Percentiles rank a stretch among this genome's conserved stretches.
Conservation (phyloP, 2,113 vertebrate genomes). For the Stegastes partitus region DNA sequence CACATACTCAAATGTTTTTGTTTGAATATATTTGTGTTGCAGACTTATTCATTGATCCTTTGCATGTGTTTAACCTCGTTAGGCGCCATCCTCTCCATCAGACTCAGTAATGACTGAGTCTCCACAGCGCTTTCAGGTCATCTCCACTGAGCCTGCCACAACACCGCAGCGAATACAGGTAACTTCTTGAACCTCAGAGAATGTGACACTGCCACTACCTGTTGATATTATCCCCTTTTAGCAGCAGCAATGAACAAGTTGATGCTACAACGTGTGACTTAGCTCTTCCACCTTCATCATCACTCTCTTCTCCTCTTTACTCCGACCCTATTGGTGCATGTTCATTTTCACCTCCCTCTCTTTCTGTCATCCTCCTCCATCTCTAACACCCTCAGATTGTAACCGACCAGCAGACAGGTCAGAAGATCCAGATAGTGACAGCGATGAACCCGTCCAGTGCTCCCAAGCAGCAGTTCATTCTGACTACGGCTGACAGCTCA, state of each 20-base stretch:
- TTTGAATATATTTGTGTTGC: not conserved
- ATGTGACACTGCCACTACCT: constrained; percentile 51
- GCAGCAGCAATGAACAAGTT: not conserved
- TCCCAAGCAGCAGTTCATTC: constrained; percentile 96
- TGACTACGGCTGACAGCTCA: constrained; percentile 93
- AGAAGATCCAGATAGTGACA: constrained; percentile 98
- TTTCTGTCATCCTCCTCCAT: constrained; percentile 15
- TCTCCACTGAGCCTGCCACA: constrained; percentile 91
- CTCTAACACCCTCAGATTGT: constrained; percentile 88
- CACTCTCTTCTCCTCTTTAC: not conserved
- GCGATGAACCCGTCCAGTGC: constrained; percentile 91
- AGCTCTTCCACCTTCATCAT: constrained; percentile 1
- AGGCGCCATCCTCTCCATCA: constrained; percentile 80
- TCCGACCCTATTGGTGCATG: not conserved
- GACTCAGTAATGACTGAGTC: constrained; percentile 95
- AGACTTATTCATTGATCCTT: constrained; percentile 6
- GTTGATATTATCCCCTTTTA: constrained; percentile 55
- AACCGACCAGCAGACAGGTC: constrained; percentile 96
- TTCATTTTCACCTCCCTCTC: constrained; percentile 12
- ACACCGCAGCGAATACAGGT: constrained; percentile 96
- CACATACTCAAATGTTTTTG: not conserved
- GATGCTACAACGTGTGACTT: constrained; percentile 23
- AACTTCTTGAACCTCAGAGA: constrained; percentile 71
- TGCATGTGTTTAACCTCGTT: constrained; percentile 19
- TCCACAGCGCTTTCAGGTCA: constrained; percentile 94